Conservation (phyloP, 2,888 invertebrate species). For the Stenodera caucasica region DNA sequence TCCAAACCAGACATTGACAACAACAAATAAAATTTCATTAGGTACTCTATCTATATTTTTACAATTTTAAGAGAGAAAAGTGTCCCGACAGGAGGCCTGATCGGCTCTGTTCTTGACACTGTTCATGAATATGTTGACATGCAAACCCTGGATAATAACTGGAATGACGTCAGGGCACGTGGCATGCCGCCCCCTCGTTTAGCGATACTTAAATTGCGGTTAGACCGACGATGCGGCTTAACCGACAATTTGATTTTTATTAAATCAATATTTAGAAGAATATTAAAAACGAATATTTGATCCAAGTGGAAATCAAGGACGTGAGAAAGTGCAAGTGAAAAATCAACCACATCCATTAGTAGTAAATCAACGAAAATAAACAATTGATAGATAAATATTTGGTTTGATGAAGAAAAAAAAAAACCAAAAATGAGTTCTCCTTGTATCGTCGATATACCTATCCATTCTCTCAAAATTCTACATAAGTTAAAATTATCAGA, state of each 20-base stretch:
- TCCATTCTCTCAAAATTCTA: constrained; percentile 40
- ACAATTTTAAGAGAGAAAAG: constrained; percentile 10
- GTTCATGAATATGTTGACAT: constrained; percentile 45
- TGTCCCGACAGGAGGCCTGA: constrained; percentile 12
- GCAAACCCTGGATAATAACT: constrained; percentile 36
- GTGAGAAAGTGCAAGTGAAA: neutral
- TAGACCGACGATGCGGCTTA: constrained; percentile 9
- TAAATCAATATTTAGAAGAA: constrained; percentile 13
- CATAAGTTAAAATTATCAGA: constrained; percentile 52
- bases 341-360: constrained; percentile 1
- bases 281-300: constrained; percentile 25
- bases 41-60: neutral
- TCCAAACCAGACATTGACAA: constrained; percentile 7
- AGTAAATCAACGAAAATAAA: too few relatives aligned
- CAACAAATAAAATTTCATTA: neutral
- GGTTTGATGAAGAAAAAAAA: neutral
- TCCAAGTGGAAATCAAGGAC: neutral
- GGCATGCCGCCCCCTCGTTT: constrained; percentile 42
- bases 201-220: constrained; percentile 34
- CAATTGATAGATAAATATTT: neutral
- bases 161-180: constrained; percentile 41
- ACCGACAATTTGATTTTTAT: constrained; percentile 24
- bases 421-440: neutral
- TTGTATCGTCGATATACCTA: neutral
- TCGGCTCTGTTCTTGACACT: constrained; percentile 40